These are phyloP conservation scores for Cepphus grylle DNA, from an alignment of 2,113 vertebrate genomes.

Conservation along the genomic window DNA sequence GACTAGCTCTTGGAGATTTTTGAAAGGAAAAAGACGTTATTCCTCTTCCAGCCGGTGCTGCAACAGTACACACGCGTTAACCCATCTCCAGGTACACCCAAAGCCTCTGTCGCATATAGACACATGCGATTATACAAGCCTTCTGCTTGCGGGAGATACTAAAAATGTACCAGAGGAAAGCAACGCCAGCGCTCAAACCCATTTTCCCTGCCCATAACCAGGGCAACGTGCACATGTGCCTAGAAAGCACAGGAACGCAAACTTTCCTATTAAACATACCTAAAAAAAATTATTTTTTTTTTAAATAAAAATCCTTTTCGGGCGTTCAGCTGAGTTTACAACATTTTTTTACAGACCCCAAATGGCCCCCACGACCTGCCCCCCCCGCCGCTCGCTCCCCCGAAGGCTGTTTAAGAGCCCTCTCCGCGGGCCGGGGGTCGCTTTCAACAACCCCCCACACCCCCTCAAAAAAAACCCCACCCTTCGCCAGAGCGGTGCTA, in stretches of 20 bases:
- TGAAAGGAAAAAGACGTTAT: background rate
- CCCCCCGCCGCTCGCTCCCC: background rate
- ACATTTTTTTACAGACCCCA: background rate
- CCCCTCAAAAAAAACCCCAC: too few relatives aligned
- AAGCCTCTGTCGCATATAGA: background rate
- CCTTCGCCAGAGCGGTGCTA: background rate
- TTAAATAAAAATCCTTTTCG: background rate
- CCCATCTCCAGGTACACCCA: slow-evolving; percentile 38
- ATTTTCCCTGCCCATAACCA: slow-evolving; percentile 28
- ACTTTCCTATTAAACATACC: background rate
- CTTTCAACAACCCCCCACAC: too few relatives aligned
- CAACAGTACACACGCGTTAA: background rate
- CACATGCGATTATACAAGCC: slow-evolving; percentile 16
- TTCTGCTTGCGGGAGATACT: slow-evolving; percentile 24
- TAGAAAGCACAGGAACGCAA: slow-evolving; percentile 22
- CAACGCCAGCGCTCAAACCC: slow-evolving; percentile 1
- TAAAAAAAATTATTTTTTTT: background rate
- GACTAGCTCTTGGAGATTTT: background rate
- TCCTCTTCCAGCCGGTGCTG: background rate
- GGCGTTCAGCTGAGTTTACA: background rate
- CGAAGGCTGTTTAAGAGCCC: background rate
- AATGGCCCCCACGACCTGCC: background rate
- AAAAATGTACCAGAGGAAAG: slow-evolving; percentile 43
- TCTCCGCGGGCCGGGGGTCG: background rate
- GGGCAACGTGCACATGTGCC: slow-evolving; percentile 31